These are phyloP conservation scores for Elephas maximus DNA, from an alignment of 2,113 vertebrate species.

Conservation along the genomic window DNA sequence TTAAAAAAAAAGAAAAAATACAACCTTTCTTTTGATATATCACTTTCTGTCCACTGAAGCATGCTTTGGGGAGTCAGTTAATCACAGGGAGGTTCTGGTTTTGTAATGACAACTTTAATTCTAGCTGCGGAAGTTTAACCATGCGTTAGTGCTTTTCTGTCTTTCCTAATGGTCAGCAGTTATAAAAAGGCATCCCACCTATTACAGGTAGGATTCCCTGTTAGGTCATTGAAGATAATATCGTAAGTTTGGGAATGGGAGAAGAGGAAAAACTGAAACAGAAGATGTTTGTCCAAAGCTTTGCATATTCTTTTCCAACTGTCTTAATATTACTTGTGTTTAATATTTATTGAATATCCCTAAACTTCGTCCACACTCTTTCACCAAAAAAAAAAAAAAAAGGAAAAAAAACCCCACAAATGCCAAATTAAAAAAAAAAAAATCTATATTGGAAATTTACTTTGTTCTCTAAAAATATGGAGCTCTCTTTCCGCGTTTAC, in stretches of 20 bases:
- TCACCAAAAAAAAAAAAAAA: background rate
- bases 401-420: background rate
- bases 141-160: background rate
- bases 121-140: background rate
- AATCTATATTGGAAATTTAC: background rate
- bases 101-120: background rate
- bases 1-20: background rate
- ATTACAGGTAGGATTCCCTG: background rate
- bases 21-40: background rate
- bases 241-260: background rate
- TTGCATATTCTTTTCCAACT: slow-evolving; percentile 22
- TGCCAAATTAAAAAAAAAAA: background rate
- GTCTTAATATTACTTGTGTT: background rate
- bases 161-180: background rate
- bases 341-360: slow-evolving; percentile 16
- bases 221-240: background rate
- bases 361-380: background rate
- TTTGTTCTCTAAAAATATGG: background rate
- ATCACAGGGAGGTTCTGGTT: background rate
- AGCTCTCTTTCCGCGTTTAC: background rate
- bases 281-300: background rate
- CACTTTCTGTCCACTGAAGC: background rate
- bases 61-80: background rate
- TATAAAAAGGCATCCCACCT: background rate
- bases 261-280: background rate